A percentile compares a stretch with the other conserved stretches of the same genome.
Conservation (phyloP, 2,888 invertebrate species). For the Epicampocera succincta region DNA sequence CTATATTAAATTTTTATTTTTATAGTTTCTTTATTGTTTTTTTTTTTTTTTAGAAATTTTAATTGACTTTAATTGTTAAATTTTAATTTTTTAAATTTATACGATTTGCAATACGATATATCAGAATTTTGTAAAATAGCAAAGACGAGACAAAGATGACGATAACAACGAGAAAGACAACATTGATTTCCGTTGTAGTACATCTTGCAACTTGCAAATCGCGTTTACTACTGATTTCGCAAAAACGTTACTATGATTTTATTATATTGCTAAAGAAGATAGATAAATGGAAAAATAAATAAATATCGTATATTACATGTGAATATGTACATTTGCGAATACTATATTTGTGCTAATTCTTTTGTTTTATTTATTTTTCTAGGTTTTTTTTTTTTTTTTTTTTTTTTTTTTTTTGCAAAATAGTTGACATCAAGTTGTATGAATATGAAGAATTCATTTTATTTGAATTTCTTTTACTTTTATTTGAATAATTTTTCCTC, state of each 20-base stretch:
- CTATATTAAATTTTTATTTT: constrained; percentile 27
- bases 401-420: constrained; percentile 15
- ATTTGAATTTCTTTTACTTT: constrained; percentile 40
- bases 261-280: constrained; percentile 1
- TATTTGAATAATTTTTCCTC: constrained; percentile 11
- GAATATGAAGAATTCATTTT: constrained; percentile 29
- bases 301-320: too few species aligned
- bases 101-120: constrained; percentile 49
- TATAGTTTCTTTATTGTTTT: constrained; percentile 2
- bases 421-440: constrained; percentile 32
- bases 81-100: constrained; percentile 58
- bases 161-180: not conserved
- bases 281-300: not conserved
- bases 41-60: constrained; percentile 25
- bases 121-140: constrained; percentile 21
- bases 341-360: constrained; percentile 37
- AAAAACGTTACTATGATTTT: constrained; percentile 36
- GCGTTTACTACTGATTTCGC: constrained; percentile 67
- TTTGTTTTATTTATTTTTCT: constrained; percentile 40
- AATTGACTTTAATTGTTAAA: constrained; percentile 52
- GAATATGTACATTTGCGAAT: not conserved
- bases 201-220: constrained; percentile 66
- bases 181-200: constrained; percentile 46
- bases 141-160: constrained; percentile 5
- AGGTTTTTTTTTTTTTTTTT: too few species aligned